A percentile compares a stretch with the other conserved stretches of the same genome.
Conservation (phyloP, 1,140 invertebrate species). For the Trypoxylus dichotomus region DNA sequence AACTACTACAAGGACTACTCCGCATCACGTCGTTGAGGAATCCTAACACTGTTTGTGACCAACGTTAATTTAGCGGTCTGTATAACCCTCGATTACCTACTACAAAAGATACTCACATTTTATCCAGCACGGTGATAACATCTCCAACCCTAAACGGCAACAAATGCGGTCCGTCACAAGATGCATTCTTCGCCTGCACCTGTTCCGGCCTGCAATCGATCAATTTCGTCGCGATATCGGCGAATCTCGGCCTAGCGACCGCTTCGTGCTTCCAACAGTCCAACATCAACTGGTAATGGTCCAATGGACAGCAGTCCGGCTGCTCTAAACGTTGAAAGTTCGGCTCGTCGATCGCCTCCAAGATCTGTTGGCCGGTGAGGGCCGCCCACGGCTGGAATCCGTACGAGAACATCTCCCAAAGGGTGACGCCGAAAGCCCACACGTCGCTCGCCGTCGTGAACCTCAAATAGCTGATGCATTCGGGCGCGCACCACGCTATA, state of each 20-base stretch:
- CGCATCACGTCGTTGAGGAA: no score
- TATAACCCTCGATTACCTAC: no score
- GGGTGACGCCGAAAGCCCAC: conserved; percentile 96
- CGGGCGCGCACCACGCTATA: conserved; percentile 98
- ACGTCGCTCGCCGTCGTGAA: conserved; percentile 97
- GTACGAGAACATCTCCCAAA: conserved; percentile 99
- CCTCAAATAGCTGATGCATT: conserved; percentile 93
- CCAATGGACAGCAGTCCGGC: conserved; percentile 92
- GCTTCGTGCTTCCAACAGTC: conserved; percentile 96
- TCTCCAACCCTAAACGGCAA: conserved; percentile 85
- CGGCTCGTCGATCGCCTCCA: conserved; percentile 94
- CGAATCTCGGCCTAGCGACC: conserved; percentile 85
- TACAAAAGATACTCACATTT: conserved; percentile 63
- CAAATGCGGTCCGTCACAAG: conserved; percentile 62
- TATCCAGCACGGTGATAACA: conserved; percentile 91
- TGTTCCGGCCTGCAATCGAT: conserved; percentile 90
- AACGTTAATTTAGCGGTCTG: no score
- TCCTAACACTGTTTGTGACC: no score
- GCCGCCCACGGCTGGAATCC: conserved; percentile 98
- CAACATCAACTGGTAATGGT: conserved; percentile 90
- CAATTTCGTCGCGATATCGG: conserved; percentile 77
- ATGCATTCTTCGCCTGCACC: conserved; percentile 60
- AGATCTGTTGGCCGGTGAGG: conserved; percentile 91
- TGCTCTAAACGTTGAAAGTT: conserved; percentile 87
- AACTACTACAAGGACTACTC: no score